Conservation (phyloP, 1,140 invertebrate genomes). For the Mesaphorura yosii region DNA sequence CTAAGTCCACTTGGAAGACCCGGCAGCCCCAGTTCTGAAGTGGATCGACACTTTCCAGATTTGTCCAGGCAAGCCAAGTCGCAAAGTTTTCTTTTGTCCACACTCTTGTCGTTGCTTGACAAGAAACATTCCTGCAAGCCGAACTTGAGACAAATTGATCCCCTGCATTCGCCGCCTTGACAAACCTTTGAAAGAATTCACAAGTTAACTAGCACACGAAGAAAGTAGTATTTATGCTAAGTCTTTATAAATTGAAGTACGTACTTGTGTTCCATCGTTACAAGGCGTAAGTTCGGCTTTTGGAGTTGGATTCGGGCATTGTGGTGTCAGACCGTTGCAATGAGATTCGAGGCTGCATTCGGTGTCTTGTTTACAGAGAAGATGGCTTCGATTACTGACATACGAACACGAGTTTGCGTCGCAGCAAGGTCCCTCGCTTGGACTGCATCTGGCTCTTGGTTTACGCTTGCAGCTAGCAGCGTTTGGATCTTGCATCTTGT, state of each 20-base stretch:
- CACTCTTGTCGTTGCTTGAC: slow-evolving; percentile 71
- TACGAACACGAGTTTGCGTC: slow-evolving; percentile 67
- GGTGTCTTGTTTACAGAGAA: slow-evolving; percentile 62
- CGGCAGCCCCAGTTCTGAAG: slow-evolving; percentile 42
- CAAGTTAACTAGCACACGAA: neutral
- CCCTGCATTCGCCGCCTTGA: slow-evolving; percentile 81
- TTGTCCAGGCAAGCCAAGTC: slow-evolving; percentile 81
- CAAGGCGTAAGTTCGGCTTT: slow-evolving; percentile 71
- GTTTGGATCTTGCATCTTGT: slow-evolving; percentile 53
- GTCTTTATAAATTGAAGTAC: no score
- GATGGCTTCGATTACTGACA: slow-evolving; percentile 41
- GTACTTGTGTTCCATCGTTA: slow-evolving; percentile 62
- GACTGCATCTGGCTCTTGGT: slow-evolving; percentile 49
- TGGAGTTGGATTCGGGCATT: slow-evolving; percentile 68
- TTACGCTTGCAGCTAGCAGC: slow-evolving; percentile 68
- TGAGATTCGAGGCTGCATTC: slow-evolving; percentile 75
- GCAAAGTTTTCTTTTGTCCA: slow-evolving; percentile 78
- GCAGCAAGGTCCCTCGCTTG: slow-evolving; percentile 94
- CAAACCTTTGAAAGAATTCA: slow-evolving; percentile 53
- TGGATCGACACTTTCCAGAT: slow-evolving; percentile 63
- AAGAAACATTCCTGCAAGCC: slow-evolving; percentile 91
- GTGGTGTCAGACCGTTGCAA: slow-evolving; percentile 72
- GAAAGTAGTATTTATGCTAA: no score
- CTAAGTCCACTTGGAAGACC: slow-evolving; percentile 71
- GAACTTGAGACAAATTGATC: slow-evolving; percentile 90